A percentile compares a stretch with the other conserved stretches of the same genome.
phyloP scores from a whole-genome alignment of 2,113 vertebrate genomes.

The Aegithalos caudatus region DNA sequence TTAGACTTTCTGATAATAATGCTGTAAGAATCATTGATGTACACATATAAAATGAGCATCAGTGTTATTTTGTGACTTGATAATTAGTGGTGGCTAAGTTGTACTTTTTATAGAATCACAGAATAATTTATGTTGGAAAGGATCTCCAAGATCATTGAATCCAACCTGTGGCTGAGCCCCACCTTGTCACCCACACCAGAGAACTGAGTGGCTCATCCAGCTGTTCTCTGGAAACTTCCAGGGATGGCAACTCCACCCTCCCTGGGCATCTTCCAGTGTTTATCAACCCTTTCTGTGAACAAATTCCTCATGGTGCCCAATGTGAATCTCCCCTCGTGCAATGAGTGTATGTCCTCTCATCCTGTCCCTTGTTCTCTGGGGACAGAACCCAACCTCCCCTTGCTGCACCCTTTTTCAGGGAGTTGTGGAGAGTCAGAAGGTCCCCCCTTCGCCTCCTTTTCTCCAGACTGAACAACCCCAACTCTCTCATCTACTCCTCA shows the following conservation, averaged over 20 bases:
- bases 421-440: background rate
- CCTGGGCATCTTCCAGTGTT: background rate
- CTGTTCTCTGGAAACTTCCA: fast-evolving
- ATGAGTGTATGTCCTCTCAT: no score
- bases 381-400: fast-evolving
- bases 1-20: background rate
- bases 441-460: background rate
- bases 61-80: background rate
- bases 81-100: background rate
- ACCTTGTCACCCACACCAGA: no score
- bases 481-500: no score
- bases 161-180: no score
- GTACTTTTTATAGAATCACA: background rate
- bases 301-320: background rate
- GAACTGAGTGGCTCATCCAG: no score
- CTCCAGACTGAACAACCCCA: background rate
- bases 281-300: background rate
- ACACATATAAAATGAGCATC: background rate
- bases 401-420: fast-evolving
- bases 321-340: background rate
- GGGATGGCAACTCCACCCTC: fast-evolving
- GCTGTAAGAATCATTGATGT: background rate
- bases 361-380: fast-evolving
- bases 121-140: background rate
- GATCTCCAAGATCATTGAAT: background rate